Conservation (phyloP, 1,140 invertebrate genomes). For the Scaptomyza hsui region DNA sequence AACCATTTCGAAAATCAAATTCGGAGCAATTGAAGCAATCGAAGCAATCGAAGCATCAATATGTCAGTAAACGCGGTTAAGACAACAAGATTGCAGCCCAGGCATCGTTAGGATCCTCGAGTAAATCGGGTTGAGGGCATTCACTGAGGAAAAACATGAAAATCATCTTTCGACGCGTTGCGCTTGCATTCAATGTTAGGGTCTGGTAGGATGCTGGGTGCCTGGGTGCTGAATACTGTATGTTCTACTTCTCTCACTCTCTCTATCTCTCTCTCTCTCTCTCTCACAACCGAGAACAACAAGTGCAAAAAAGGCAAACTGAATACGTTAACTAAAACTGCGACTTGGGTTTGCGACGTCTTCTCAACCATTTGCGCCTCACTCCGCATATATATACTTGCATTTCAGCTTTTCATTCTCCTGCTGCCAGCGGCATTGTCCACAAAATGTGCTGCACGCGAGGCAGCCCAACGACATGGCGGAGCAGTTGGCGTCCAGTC, state of each 20-base stretch:
- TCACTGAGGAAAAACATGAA: conserved; percentile 71
- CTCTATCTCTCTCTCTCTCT: background rate
- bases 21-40: conserved; percentile 67
- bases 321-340: conserved; percentile 32
- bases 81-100: conserved; percentile 75
- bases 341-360: conserved; percentile 21
- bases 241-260: background rate
- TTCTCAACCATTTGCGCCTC: conserved; percentile 15
- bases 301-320: conserved; percentile 61
- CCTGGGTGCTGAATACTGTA: background rate
- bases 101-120: conserved; percentile 67
- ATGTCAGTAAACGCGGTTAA: conserved; percentile 77
- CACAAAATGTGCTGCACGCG: conserved; percentile 50
- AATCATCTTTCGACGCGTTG: conserved; percentile 79
- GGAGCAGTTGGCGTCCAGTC: conserved; percentile 17
- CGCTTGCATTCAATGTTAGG: conserved; percentile 46
- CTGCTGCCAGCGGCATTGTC: conserved; percentile 49
- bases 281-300: conserved; percentile 26
- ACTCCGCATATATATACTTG: conserved; percentile 22
- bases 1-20: conserved; percentile 69
- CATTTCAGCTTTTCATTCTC: conserved; percentile 70
- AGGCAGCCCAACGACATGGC: conserved; percentile 38
- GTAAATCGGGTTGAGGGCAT: conserved; percentile 23
- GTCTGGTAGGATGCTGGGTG: conserved; percentile 34
- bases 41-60: conserved; percentile 70